Evolutionary conservation across 92 coral and sea anemone species (phyloP).

Genomic region (Metridium senile): DNA sequence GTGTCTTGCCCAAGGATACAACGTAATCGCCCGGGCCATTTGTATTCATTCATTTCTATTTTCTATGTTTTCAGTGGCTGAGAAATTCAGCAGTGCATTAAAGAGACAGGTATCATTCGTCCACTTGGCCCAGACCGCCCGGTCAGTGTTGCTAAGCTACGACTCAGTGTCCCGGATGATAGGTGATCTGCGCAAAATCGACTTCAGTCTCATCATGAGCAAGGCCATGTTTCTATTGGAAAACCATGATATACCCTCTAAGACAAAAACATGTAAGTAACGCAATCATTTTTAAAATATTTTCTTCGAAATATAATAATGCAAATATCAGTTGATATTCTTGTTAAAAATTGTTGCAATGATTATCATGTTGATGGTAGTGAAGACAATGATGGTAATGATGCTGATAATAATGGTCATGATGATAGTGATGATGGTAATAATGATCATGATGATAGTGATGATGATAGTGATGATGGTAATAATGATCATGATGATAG

Average conservation of each 20-base stretch:
- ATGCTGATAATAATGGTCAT: no score
- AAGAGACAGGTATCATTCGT: conserved; percentile 92
- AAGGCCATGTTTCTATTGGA: conserved; percentile 73
- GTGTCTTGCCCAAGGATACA: background rate
- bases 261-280: conserved; percentile 73
- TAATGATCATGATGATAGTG: no score
- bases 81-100: conserved; percentile 77
- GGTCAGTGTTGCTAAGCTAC: conserved; percentile 90
- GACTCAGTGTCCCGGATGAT: conserved; percentile 95
- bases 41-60: background rate
- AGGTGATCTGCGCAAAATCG: conserved; percentile 78
- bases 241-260: conserved; percentile 48
- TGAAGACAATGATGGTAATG: no score
- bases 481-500: no score
- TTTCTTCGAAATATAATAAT: no score
- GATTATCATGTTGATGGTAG: no score
- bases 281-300: background rate
- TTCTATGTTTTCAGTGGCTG: conserved; percentile 73
- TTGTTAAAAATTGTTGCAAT: no score
- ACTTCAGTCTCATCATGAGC: conserved; percentile 70
- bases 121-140: conserved; percentile 97
- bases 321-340: no score
- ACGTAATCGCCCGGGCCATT: no score
- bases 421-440: no score
- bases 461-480: no score